Evolutionary conservation across 2,113 vertebrate genomes (phyloP).

Genomic region (Pelodiscus sinensis): DNA sequence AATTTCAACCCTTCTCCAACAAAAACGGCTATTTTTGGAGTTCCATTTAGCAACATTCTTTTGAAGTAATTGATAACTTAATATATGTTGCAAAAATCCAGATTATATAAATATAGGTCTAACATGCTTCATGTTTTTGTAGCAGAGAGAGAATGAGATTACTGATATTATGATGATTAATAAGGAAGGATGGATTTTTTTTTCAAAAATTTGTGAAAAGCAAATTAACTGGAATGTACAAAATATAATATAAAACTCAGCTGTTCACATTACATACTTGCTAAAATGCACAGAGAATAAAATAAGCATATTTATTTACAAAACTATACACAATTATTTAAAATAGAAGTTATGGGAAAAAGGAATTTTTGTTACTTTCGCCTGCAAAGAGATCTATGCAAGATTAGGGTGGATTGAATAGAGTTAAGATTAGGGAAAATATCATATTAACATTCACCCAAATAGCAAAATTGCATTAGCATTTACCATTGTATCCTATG

Average conservation of each 20-base stretch:
- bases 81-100: neutral
- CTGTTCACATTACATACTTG: neutral
- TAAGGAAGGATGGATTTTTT: neutral
- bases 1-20: neutral
- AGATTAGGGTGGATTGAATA: neutral
- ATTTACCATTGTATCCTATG: neutral
- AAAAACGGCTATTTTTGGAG: neutral
- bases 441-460: neutral
- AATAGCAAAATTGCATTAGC: neutral
- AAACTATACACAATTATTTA: neutral
- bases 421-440: neutral
- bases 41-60: fast-evolving
- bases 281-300: neutral
- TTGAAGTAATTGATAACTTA: neutral
- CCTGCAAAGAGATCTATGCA: neutral
- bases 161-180: neutral
- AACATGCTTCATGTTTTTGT: neutral
- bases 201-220: neutral
- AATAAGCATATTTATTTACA: neutral
- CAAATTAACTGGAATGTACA: fast-evolving
- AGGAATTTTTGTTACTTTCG: neutral
- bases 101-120: neutral
- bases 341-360: neutral
- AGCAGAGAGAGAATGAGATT: neutral
- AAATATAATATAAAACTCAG: neutral